These are phyloP conservation scores for Lottia scabra DNA, from an alignment of 2,888 invertebrate genomes.

Conservation along the genomic window DNA sequence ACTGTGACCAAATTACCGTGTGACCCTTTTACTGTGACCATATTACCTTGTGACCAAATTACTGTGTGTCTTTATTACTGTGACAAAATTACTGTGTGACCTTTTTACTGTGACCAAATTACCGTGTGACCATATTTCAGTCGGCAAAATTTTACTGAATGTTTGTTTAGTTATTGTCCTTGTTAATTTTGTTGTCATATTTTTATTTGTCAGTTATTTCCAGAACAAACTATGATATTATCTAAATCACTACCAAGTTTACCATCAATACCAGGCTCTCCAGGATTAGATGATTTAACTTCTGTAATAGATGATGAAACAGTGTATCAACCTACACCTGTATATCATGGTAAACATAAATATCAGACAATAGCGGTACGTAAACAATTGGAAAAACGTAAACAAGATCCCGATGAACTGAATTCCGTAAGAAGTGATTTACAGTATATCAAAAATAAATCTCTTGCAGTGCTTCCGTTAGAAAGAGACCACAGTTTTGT, in stretches of 20 bases:
- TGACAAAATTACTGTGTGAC: too few species aligned
- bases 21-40: too few species aligned
- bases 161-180: too few species aligned
- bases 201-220: slow-evolving; percentile 21
- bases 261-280: slow-evolving; percentile 35
- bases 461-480: not conserved
- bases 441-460: not conserved
- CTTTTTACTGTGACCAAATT: too few species aligned
- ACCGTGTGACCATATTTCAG: too few species aligned
- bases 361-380: slow-evolving; percentile 48
- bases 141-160: too few species aligned
- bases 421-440: not conserved
- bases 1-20: too few species aligned
- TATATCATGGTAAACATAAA: slow-evolving; percentile 39
- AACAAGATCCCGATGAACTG: slow-evolving; percentile 7
- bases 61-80: too few species aligned
- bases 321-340: slow-evolving; percentile 26
- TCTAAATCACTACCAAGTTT: slow-evolving; percentile 47
- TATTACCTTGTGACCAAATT: too few species aligned
- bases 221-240: slow-evolving; percentile 29
- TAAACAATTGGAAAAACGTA: slow-evolving; percentile 35
- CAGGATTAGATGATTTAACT: slow-evolving; percentile 17
- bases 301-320: slow-evolving; percentile 1
- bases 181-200: not conserved
- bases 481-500: not conserved